phyloP scores from a whole-genome alignment of 2,113 vertebrate genomes.

The Solea senegalensis region DNA sequence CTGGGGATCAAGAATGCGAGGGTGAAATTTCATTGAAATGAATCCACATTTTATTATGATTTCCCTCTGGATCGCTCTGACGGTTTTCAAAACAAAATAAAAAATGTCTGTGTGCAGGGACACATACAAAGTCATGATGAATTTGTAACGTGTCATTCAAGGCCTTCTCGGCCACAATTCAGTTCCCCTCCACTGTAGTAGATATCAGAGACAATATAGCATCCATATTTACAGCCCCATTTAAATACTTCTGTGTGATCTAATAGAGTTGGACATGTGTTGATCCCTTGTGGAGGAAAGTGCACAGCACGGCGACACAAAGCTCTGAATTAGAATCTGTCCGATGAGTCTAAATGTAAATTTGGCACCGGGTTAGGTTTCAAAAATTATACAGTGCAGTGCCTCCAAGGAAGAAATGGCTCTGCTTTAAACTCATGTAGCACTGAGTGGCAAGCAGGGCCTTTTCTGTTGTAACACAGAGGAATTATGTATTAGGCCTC shows the following conservation, averaged over 20 bases:
- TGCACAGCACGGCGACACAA: slow-evolving; percentile 10
- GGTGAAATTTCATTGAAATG: too few species aligned
- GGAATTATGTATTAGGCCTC: slow-evolving; percentile 72
- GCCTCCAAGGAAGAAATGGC: slow-evolving; percentile 59
- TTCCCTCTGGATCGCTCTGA: too few species aligned
- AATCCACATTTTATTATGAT: too few species aligned
- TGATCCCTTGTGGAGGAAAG: slow-evolving; percentile 6
- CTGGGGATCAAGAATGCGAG: too few species aligned
- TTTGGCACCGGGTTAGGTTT: slow-evolving; percentile 55
- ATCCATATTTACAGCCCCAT: neutral
- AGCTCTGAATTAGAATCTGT: slow-evolving; percentile 28
- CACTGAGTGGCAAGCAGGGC: slow-evolving; percentile 65
- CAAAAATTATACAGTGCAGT: slow-evolving; percentile 64
- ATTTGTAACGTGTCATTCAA: too few species aligned
- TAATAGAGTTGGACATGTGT: slow-evolving; percentile 1
- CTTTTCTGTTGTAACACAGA: slow-evolving; percentile 67
- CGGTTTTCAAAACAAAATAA: too few species aligned
- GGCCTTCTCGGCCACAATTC: too few species aligned
- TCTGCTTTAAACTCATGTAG: slow-evolving; percentile 52
- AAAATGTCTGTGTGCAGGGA: too few species aligned
- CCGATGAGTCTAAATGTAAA: slow-evolving; percentile 64
- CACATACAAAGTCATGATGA: too few species aligned
- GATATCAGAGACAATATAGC: too few species aligned
- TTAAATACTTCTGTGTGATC: slow-evolving; percentile 14
- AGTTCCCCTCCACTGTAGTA: too few species aligned